Base-by-base conservation (phyloP, 2,888 invertebrate species). In the Tipula vernalis region DNA sequence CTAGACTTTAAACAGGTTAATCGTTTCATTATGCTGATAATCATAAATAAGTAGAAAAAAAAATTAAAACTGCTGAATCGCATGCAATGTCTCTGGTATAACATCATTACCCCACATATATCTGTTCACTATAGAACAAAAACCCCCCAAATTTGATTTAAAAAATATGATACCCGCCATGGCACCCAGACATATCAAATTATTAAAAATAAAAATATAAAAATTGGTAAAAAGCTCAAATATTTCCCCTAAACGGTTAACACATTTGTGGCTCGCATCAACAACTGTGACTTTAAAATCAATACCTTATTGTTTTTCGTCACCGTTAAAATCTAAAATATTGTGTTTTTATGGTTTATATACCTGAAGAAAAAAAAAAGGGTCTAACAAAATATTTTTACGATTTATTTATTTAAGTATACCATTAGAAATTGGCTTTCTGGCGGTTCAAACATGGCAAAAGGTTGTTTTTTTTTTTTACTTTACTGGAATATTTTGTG, bases 21-120 rank as follows among this genome's bases (percentile, higher is more conserved):
- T 71, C 71, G 71, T 71, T 71, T 71, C 71, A 71, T 71, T 71
- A 71, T 71, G 71, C 71, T 71, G 71, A 71, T 71, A 71, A 71
- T 71, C 71, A 71, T 71, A 71, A 71, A 71, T 71, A 71, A 28
- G n/a, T 28, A 28, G 15, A 51, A 51, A 71, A 10, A 71, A 71
- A 51, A 44, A 41, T 3, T 71, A 71, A 51, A 44, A 41, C 41
- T 71, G 10, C 28, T 71, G 10, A 71, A 71, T 71, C 71, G 71
- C 71, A 71, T 71, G 71, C 71, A 71, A 71, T 71, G 71, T 71
- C 71, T 71, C 71, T 71, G 71, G 28, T 71, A 28, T 28, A 28
- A 71, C 28, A 28, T 71, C 51, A 10, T 18, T 71, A 4, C 71
- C 28, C 28, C 13, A 71, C 5, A 51, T 51, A n/a, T 51, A 8